Evolutionary conservation across 2,113 vertebrate species (phyloP).

Genomic region (Toxotes jaculatrix): DNA sequence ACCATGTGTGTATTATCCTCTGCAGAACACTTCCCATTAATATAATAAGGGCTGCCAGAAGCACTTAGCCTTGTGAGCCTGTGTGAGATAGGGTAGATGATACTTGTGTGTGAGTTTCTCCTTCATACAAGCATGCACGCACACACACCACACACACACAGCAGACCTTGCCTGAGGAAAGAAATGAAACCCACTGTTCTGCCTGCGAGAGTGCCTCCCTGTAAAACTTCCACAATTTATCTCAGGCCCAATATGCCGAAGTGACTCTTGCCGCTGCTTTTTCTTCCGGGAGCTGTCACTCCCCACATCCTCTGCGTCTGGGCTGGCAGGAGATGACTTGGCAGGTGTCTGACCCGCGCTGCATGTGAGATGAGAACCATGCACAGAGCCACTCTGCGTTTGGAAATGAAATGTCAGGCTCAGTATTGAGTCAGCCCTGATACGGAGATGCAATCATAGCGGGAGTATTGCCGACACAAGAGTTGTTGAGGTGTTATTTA

Average conservation of each 20-base stretch:
- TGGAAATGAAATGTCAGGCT: slow-evolving; percentile 72
- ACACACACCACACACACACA: slow-evolving; percentile 15
- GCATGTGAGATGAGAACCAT: slow-evolving; percentile 51
- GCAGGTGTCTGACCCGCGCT: slow-evolving; percentile 67
- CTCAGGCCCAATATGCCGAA: slow-evolving; percentile 13
- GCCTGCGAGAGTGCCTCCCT: slow-evolving; percentile 31
- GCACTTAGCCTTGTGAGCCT: slow-evolving; percentile 70
- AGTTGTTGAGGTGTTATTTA: slow-evolving; percentile 59
- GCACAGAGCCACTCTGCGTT: slow-evolving; percentile 41
- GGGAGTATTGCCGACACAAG: slow-evolving; percentile 11
- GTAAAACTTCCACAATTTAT: slow-evolving; percentile 51
- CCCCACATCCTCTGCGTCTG: slow-evolving; percentile 51
- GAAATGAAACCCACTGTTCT: slow-evolving; percentile 55
- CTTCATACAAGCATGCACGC: not conserved
- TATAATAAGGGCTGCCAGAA: slow-evolving; percentile 78
- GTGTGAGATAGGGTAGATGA: slow-evolving; percentile 61
- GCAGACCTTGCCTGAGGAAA: slow-evolving; percentile 39
- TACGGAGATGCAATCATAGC: slow-evolving; percentile 45
- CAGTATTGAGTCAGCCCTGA: slow-evolving; percentile 24
- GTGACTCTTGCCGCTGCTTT: slow-evolving; percentile 46
- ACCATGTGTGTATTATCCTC: slow-evolving; percentile 77
- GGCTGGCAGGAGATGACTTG: slow-evolving; percentile 55
- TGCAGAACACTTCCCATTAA: slow-evolving; percentile 81
- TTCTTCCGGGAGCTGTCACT: slow-evolving; percentile 57
- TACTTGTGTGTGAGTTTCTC: slow-evolving; percentile 51